Base-by-base conservation (phyloP, 2,113 vertebrate genomes). In the Xiphophorus maculatus region DNA sequence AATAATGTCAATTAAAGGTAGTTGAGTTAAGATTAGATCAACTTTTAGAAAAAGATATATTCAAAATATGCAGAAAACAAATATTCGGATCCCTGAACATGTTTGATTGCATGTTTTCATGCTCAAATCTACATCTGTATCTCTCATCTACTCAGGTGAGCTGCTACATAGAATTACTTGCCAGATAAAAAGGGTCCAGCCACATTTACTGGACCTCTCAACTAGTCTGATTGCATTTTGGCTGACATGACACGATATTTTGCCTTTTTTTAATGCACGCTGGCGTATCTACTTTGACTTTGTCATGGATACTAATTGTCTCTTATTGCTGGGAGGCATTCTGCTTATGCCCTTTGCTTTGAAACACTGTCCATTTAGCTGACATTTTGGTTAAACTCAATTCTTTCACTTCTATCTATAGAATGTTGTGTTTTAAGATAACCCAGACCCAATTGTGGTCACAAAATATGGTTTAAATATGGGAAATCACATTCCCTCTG, bases 161-260 rank as follows among this genome's bases (percentile, higher is more conserved):
- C 27, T 28, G 28, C 54, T 35, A 71, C 62, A 76, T 62, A 67
- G 63, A 65, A 69, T 66, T 61, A 27, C 37, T 19, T 80, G 76
- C 69, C 44, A 69, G 64, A 86, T 42, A 33, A 70, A 48, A 82
- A 73, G 22, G 78, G 77, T 74, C 37, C 19, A 64, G 82, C 67
- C 73, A 74, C 78, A 85, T 88, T 89, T 69, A 69, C 69, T 60
- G 65, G 81, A 87, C 84, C 83, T 88, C 66, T 79, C 66, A 27
- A 67, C 69, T 77, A 71, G 81, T 83, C 80, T 77, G 51, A 79
- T 84, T 78, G 48, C 67, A 30, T 71, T 63, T 68, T 84, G 73
- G 69, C 81, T 89, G 76, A 89, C 84, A 9, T 82, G 74, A 74
- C 62, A 72, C 80, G 81, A 84, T 89, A 67, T 84, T 84, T 79